phyloP scores from a whole-genome alignment of 2,888 invertebrate species.

The Augochlorella aurata region DNA sequence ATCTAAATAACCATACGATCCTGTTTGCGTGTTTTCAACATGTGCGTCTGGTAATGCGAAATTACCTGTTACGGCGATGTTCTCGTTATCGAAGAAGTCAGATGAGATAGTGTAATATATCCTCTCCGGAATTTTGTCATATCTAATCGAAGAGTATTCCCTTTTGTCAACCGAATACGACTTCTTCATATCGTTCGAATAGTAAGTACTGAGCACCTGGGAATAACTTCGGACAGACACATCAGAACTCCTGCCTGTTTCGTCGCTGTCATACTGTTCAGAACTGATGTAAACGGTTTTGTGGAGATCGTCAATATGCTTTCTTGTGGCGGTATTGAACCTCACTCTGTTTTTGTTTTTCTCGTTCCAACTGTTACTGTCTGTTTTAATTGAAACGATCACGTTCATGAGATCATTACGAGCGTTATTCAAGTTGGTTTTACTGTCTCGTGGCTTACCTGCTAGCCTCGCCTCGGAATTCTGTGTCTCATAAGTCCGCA shows the following conservation, averaged over 20 bases:
- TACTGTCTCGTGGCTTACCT: neutral
- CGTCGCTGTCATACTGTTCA: slow-evolving; percentile 42
- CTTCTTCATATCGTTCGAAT: neutral
- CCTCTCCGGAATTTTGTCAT: slow-evolving; percentile 40
- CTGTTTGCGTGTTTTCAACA: neutral
- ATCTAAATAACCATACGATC: neutral
- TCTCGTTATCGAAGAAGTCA: slow-evolving; percentile 9
- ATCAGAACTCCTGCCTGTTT: slow-evolving; percentile 26
- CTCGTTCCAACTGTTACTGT: slow-evolving; percentile 3
- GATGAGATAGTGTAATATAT: slow-evolving; percentile 44
- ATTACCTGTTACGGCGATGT: neutral
- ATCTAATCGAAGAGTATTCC: slow-evolving; percentile 7
- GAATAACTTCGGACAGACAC: slow-evolving; percentile 33
- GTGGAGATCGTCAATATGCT: slow-evolving; percentile 1
- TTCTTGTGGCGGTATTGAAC: neutral
- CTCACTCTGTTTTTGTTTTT: slow-evolving; percentile 11
- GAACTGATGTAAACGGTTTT: slow-evolving; percentile 22
- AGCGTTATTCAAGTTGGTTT: neutral
- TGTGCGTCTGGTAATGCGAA: neutral
- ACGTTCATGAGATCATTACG: slow-evolving; percentile 28
- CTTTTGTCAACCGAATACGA: neutral
- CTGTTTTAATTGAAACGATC: slow-evolving; percentile 10
- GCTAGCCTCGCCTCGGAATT: slow-evolving; percentile 14
- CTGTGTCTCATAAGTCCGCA: slow-evolving; percentile 61
- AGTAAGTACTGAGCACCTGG: slow-evolving; percentile 1